Conservation (phyloP, 2,888 invertebrate species). For the Cartodere bifasciata region DNA sequence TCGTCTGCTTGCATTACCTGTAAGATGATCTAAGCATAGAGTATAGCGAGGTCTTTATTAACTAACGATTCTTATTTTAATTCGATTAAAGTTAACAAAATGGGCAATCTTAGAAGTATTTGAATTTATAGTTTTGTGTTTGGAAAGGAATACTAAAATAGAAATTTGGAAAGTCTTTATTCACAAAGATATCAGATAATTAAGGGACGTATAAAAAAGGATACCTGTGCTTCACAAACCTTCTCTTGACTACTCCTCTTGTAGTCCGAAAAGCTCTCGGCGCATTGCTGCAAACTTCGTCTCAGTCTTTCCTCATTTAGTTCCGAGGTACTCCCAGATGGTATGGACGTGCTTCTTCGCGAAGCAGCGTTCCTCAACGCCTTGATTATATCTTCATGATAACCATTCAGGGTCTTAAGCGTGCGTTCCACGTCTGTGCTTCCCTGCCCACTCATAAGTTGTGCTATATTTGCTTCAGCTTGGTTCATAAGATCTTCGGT, state of each 20-base stretch:
- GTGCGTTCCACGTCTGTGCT: slow-evolving; percentile 75
- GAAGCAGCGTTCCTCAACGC: slow-evolving; percentile 74
- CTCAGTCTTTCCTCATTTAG: slow-evolving; percentile 56
- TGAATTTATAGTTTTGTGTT: no score
- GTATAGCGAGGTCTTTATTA: neutral
- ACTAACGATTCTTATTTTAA: no score
- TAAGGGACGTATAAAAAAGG: slow-evolving; percentile 9
- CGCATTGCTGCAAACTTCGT: slow-evolving; percentile 53
- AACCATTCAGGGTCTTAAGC: slow-evolving; percentile 79
- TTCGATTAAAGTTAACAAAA: no score
- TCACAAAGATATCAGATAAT: no score
- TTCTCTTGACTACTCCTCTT: slow-evolving; percentile 59
- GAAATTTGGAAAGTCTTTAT: no score
- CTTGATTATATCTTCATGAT: slow-evolving; percentile 84
- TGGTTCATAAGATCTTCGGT: slow-evolving; percentile 32
- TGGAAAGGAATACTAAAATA: no score
- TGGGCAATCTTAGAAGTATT: no score
- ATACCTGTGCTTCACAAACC: slow-evolving; percentile 55
- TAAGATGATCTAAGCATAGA: slow-evolving; percentile 9
- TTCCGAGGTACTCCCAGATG: slow-evolving; percentile 51
- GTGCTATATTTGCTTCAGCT: slow-evolving; percentile 50
- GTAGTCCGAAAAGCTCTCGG: slow-evolving; percentile 44
- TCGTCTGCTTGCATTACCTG: slow-evolving; percentile 36
- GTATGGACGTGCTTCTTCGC: slow-evolving; percentile 45
- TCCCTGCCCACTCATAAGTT: slow-evolving; percentile 39